phyloP scores from a whole-genome alignment of 2,113 vertebrate species.

The Brachirus orientalis region DNA sequence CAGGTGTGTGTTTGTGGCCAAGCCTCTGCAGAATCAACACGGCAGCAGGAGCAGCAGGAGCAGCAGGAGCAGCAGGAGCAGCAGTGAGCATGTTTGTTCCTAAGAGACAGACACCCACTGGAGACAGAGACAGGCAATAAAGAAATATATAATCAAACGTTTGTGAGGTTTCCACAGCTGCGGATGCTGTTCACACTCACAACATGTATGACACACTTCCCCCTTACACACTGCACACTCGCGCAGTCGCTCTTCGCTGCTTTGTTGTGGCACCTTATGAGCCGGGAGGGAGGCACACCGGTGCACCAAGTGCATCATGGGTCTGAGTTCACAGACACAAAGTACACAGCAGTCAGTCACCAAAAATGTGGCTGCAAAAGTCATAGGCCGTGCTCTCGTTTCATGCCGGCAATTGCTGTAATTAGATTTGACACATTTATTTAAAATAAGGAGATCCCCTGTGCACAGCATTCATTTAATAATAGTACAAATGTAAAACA shows the following conservation, averaged over 20 bases:
- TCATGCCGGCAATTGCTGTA: constrained; percentile 8
- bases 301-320: constrained; percentile 17
- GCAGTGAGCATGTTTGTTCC: not conserved
- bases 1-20: constrained; percentile 40
- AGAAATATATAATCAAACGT: constrained; percentile 25
- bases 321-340: not conserved
- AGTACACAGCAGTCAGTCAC: not conserved
- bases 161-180: constrained; percentile 52
- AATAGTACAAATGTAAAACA: constrained; percentile 25
- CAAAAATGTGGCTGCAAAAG: not conserved
- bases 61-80: no score
- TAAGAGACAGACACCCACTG: not conserved
- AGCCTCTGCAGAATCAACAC: constrained; percentile 17
- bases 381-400: not conserved
- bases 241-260: constrained; percentile 11
- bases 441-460: constrained; percentile 13
- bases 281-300: constrained; percentile 41
- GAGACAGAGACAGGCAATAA: constrained; percentile 16
- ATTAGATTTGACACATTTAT: constrained; percentile 53
- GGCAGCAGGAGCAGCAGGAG: constrained; percentile 33
- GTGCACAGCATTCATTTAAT: not conserved
- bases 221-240: constrained; percentile 37
- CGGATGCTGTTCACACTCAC: constrained; percentile 66
- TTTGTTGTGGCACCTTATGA: constrained; percentile 28
- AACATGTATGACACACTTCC: constrained; percentile 71